These are phyloP conservation scores for Crotalus horridus DNA, from an alignment of 2,113 vertebrate genomes.

Conservation along the genomic window DNA sequence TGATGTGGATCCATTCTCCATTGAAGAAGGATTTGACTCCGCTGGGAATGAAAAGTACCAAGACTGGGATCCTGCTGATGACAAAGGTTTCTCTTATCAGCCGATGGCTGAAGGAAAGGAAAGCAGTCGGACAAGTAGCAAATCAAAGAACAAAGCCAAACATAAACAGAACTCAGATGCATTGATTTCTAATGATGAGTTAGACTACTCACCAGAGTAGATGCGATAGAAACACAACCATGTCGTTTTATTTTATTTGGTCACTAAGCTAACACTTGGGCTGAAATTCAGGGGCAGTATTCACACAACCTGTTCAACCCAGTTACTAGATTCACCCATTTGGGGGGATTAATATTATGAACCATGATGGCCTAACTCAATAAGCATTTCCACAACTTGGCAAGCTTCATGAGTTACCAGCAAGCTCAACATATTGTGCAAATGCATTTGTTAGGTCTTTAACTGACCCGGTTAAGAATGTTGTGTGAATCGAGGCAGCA, in stretches of 20 bases:
- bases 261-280: slow-evolving; percentile 69
- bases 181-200: slow-evolving; percentile 82
- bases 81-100: slow-evolving; percentile 79
- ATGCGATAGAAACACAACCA: accelerated
- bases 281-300: slow-evolving; percentile 65
- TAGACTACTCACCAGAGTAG: slow-evolving; percentile 82
- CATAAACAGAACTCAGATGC: slow-evolving; percentile 77
- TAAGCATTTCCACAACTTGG: neutral
- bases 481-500: neutral
- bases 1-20: slow-evolving; percentile 81
- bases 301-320: neutral
- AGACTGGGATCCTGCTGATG: slow-evolving; percentile 72
- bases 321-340: neutral
- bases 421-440: neutral
- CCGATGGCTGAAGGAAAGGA: slow-evolving; percentile 74
- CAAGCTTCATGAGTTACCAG: neutral
- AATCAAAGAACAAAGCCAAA: slow-evolving; percentile 80
- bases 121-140: slow-evolving; percentile 76
- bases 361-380: neutral
- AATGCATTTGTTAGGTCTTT: neutral
- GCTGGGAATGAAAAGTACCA: slow-evolving; percentile 77
- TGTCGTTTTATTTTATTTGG: neutral
- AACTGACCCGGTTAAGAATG: neutral
- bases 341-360: neutral
- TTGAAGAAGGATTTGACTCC: slow-evolving; percentile 71